Conservation (phyloP, 2,113 vertebrate genomes). For the Tetrax tetrax region DNA sequence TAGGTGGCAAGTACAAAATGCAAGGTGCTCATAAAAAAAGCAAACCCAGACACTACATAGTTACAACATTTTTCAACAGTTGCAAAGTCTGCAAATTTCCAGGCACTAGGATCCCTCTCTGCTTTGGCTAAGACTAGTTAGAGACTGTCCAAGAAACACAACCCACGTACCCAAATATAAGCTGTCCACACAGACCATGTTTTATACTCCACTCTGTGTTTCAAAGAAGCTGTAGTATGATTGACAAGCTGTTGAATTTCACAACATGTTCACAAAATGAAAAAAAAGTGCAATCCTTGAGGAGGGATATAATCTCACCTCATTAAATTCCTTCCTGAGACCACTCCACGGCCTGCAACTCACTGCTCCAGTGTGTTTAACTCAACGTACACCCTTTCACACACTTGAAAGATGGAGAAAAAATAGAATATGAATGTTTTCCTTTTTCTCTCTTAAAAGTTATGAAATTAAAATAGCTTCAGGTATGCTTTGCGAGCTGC, state of each 20-base stretch:
- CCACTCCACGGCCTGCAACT: background rate
- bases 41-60: background rate
- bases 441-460: background rate
- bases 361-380: background rate
- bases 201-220: background rate
- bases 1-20: background rate
- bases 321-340: constrained; percentile 7
- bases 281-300: constrained; percentile 12
- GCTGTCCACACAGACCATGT: constrained; percentile 6
- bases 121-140: background rate
- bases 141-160: constrained; percentile 52
- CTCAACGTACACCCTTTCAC: background rate
- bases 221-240: constrained; percentile 36
- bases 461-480: background rate
- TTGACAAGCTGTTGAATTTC: constrained; percentile 54
- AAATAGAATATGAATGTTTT: background rate
- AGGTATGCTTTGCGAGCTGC: background rate
- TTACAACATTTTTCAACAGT: background rate
- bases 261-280: constrained; percentile 5
- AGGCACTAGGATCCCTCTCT: background rate
- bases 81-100: constrained; percentile 28
- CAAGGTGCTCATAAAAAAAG: background rate
- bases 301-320: constrained; percentile 28
- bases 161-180: background rate
- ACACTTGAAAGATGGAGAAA: background rate